Base-by-base conservation (phyloP, 2,113 vertebrate species). In the Oreotrochilus melanogaster region DNA sequence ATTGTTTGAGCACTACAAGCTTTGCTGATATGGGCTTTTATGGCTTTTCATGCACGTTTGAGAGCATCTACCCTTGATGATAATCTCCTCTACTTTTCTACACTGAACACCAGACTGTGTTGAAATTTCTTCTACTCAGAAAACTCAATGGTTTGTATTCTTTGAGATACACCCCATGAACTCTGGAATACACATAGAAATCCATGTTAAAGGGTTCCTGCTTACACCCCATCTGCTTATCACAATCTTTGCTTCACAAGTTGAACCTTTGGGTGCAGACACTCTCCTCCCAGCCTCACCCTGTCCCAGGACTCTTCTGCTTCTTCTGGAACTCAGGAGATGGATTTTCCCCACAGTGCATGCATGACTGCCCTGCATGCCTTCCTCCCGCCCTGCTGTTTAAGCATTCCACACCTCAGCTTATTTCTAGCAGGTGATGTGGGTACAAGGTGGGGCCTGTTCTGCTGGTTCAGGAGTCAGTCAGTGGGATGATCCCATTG, bases 141-240 rank as follows among this genome's bases (percentile, higher is more conserved):
- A 95, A 97, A 74, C 84, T 82, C 96, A 31, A 42, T 86, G 72
- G 79, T 97, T 96, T 92, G 65, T 96, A 96, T 96, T 97, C 95
- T 70, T 81, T n/a, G 72, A 96, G 91, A 71, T 30, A 64, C 57
- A 43, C 58, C 56, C 73, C 71, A 60, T 45, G 80, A 89, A 95
- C 81, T 33, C 73, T 80, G 67, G 84, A 86, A 37, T 27, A 17
- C 62, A 48, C 83, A 66, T 14, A 92, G 79, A 74, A 93, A 92
- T 7, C 27, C 65, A 43, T 37, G 23, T 85, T 92, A 81, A 88
- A 78, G 72, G 35, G 73, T 58, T 78, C 72, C 64, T 84, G 80
- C 92, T 94, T 54, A 28, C 54, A 67, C 47, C 50, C 71, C 47
- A 28, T 84, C 69, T 84, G 57, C 43, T 90, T n/a, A 61, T 92